Base-by-base conservation (phyloP, 1,140 invertebrate genomes). In the Araneus ventricosus region DNA sequence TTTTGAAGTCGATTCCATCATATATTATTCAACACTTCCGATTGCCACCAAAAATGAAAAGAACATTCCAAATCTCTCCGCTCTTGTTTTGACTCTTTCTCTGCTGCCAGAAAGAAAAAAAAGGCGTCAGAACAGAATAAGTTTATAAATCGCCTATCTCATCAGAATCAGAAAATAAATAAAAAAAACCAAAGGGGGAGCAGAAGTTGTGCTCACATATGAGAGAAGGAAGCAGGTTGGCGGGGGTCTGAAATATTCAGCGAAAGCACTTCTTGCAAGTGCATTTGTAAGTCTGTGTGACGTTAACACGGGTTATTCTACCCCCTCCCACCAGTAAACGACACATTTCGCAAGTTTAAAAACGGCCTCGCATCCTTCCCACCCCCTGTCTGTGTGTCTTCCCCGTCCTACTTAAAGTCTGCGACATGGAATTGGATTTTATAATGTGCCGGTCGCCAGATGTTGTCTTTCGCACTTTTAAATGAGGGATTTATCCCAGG, bases 271-370 rank as follows among this genome's bases (percentile, higher is more conserved):
- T 84, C 57, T 63, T 84, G 37, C 75, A 84, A 84, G 89, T 63
- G 59, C 90, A 86, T 92, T 92, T 70, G 90, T 92, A 91, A 93
- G 91, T 88, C 41, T 80, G 24, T 87, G 37, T 75, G 70, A 93
- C 37, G 85, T 52, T 41, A 93, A 88, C 91, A 87, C 67, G 52
- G 84, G 91, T 93, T 93, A 93, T 88, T 45, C 41, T 84, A 61
- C 27, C 87, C 80, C 59, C 45, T 63, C 63, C 39, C 61, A 24
- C 84, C 63, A 61, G n/a, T 63, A 92, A 92, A 57, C 90, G 90
- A 87, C 85, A 93, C 84, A 93, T 93, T 93, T 93, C 91, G 91
- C 91, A 93, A 93, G 91, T 93, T 93, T 93, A 93, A 93, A 93
- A 93, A 93, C 61, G 67, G 41, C 37, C 52, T 57, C 80, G 39